Conservation (phyloP, 2,797 vertebrate species). For the Cetoscarus ocellatus region DNA sequence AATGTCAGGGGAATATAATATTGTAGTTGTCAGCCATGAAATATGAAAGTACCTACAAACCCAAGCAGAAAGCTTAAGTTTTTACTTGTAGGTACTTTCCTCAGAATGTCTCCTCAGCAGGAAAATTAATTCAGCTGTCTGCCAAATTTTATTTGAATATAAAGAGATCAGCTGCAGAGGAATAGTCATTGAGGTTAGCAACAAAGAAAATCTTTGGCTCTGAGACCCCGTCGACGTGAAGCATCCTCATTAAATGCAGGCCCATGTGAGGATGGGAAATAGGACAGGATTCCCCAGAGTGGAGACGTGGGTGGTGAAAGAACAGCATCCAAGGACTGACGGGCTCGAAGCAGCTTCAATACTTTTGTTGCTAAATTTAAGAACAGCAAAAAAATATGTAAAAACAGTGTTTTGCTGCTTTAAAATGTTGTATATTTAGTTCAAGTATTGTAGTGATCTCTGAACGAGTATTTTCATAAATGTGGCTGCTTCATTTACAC, state of each 20-base stretch:
- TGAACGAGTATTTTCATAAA: neutral
- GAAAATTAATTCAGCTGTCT: neutral
- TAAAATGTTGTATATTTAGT: neutral
- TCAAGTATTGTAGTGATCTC: neutral
- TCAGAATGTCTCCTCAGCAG: neutral
- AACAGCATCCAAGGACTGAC: conserved; percentile 11
- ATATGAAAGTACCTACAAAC: neutral
- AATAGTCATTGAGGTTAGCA: neutral
- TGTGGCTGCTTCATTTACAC: neutral
- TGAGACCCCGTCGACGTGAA: conserved; percentile 3
- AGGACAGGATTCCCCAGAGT: conserved; percentile 5
- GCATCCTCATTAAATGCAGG: conserved; percentile 1
- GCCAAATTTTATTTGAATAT: neutral
- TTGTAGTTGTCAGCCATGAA: neutral
- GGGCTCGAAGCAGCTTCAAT: neutral
- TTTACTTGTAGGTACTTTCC: conserved; percentile 14
- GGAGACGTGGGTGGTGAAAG: neutral
- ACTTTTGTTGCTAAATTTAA: conserved; percentile 13
- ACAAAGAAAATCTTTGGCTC: conserved; percentile 6
- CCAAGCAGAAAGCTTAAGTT: neutral
- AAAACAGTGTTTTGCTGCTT: neutral
- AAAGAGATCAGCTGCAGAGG: neutral
- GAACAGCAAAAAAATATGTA: neutral
- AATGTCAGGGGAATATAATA: neutral
- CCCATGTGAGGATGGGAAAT: conserved; percentile 1